Evolutionary conservation across 1,140 invertebrate genomes (phyloP).

Genomic region (Heliconius hermathena): DNA sequence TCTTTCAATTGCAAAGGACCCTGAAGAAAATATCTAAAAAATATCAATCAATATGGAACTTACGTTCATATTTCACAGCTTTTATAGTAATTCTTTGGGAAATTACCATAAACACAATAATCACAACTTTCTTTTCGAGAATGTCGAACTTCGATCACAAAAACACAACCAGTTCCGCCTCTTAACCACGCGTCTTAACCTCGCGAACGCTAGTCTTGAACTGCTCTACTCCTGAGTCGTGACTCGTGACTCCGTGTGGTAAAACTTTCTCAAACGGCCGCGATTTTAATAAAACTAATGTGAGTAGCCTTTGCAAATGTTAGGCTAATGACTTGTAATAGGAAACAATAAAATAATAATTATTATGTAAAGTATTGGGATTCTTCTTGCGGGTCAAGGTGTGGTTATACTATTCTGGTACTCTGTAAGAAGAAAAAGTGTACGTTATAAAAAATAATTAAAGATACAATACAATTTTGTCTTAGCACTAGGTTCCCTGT

Average conservation of each 20-base stretch:
- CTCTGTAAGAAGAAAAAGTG: too few relatives aligned
- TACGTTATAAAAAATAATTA: too few relatives aligned
- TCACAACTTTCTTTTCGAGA: slow-evolving; percentile 57
- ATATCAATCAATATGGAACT: slow-evolving; percentile 33
- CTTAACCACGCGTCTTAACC: slow-evolving; percentile 38
- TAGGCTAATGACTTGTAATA: slow-evolving; percentile 30
- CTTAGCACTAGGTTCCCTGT: too few relatives aligned
- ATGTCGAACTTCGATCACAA: slow-evolving; percentile 50
- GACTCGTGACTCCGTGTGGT: slow-evolving; percentile 11
- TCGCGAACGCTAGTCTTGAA: slow-evolving; percentile 38
- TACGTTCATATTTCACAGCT: slow-evolving; percentile 55
- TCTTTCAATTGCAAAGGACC: slow-evolving; percentile 24
- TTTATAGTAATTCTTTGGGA: slow-evolving; percentile 16
- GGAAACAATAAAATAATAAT: slow-evolving; percentile 27
- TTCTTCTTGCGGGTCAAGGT: neutral
- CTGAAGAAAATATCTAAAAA: slow-evolving; percentile 34
- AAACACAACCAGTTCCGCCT: slow-evolving; percentile 47
- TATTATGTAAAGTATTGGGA: slow-evolving; percentile 18
- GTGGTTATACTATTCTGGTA: neutral
- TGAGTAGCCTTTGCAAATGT: slow-evolving; percentile 14
- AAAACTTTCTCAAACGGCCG: slow-evolving; percentile 59
- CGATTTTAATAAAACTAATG: slow-evolving; percentile 39
- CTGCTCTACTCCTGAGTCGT: slow-evolving; percentile 24
- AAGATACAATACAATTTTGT: too few relatives aligned
- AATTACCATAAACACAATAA: slow-evolving; percentile 46